phyloP scores from a whole-genome alignment of 2,113 vertebrate genomes.

The Pomatorhinus ruficollis region DNA sequence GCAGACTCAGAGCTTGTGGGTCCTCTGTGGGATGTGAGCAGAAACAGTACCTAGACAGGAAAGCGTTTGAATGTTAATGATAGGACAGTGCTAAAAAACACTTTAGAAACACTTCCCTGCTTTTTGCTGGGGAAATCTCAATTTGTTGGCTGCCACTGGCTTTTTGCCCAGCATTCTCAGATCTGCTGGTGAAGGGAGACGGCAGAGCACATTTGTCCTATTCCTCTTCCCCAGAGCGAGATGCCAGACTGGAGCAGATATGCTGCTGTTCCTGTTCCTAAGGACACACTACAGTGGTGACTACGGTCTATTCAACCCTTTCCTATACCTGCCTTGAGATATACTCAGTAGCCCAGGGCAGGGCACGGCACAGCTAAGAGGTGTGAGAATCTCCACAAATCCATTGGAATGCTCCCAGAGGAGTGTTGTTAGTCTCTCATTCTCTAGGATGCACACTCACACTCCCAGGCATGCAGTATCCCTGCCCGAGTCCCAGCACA shows the following conservation, averaged over 20 bases:
- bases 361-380: not conserved
- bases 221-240: not conserved
- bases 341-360: not conserved
- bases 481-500: not conserved
- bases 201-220: not conserved
- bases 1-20: not conserved
- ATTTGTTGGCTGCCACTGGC: not conserved
- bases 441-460: not conserved
- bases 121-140: not conserved
- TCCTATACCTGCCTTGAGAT: not conserved
- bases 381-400: not conserved
- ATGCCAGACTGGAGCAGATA: not conserved
- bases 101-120: not conserved
- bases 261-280: not conserved
- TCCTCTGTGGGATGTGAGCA: not conserved
- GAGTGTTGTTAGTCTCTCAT: not conserved
- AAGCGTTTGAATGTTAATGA: not conserved
- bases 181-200: not conserved
- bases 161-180: not conserved
- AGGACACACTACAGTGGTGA: not conserved
- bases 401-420: fast-evolving
- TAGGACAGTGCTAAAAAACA: not conserved
- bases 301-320: not conserved
- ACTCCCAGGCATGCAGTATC: not conserved
- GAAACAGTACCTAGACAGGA: not conserved